Evolutionary conservation across 2,888 invertebrate genomes (phyloP).

Genomic region (Pammene fasciana): DNA sequence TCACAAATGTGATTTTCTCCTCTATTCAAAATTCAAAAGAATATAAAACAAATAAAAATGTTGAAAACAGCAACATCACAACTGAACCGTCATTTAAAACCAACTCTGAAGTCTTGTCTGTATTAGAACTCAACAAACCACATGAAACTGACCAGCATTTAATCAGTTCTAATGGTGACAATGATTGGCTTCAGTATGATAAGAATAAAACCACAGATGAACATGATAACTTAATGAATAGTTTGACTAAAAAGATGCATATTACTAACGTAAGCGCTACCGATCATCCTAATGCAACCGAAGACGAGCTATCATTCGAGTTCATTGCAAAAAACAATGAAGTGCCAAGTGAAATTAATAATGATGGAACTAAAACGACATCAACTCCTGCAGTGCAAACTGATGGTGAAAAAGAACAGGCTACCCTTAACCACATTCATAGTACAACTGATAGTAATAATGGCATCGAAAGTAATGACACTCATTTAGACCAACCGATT

Average conservation of each 20-base stretch:
- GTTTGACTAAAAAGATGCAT: conserved; percentile 46
- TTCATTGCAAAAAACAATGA: conserved; percentile 48
- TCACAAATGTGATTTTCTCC: neutral
- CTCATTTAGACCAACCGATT: conserved; percentile 2
- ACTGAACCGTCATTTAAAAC: conserved; percentile 63
- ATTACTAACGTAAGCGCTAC: conserved; percentile 50
- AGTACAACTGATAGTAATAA: conserved; percentile 3
- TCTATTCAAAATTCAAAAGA: neutral
- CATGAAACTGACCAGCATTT: conserved; percentile 30
- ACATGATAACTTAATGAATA: conserved; percentile 30
- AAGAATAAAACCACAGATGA: conserved; percentile 19
- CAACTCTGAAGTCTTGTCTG: conserved; percentile 61
- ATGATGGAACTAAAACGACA: conserved; percentile 35
- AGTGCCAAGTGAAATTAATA: conserved; percentile 42
- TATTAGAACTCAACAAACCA: conserved; percentile 47
- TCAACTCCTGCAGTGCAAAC: neutral
- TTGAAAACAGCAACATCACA: conserved; percentile 48
- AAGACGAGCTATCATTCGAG: conserved; percentile 52
- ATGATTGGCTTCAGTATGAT: conserved; percentile 62
- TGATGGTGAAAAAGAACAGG: neutral
- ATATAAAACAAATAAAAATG: conserved; percentile 32
- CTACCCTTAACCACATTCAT: neutral
- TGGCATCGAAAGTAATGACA: neutral
- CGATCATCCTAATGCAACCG: conserved; percentile 34
- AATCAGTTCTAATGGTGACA: conserved; percentile 52